Conservation (phyloP, 2,888 invertebrate species). For the Metallyticus violacea region DNA sequence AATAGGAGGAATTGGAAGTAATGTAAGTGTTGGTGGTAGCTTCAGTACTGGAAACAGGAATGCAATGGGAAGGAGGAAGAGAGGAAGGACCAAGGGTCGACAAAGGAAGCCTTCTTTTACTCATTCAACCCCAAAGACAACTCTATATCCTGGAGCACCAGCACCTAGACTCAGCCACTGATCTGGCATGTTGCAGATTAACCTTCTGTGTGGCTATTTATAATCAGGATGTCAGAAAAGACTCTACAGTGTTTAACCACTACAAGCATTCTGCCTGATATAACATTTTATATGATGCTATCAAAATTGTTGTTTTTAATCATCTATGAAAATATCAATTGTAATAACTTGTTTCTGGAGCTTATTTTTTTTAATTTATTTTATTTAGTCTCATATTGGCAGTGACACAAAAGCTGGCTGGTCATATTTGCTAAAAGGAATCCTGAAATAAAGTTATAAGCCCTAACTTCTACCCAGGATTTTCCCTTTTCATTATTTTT, state of each 20-base stretch:
- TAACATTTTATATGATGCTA: not conserved
- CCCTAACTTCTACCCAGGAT: not conserved
- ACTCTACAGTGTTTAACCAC: not conserved
- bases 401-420: not conserved
- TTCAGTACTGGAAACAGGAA: not conserved
- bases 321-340: not conserved
- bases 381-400: not conserved
- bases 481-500: not conserved
- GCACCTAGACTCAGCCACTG: not conserved
- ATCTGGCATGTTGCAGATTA: not conserved
- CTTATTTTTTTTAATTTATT: not conserved
- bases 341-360: not conserved
- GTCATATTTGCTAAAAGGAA: not conserved
- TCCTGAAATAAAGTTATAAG: not conserved
- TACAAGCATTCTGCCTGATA: not conserved
- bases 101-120: not conserved
- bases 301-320: not conserved
- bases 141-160: not conserved
- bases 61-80: slow-evolving; percentile 23
- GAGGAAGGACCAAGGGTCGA: slow-evolving; percentile 29
- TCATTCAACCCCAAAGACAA: not conserved
- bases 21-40: not conserved
- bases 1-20: not conserved
- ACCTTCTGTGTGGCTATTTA: not conserved
- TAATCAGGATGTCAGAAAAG: not conserved